These are phyloP conservation scores for Trigoniulus corallinus DNA, from an alignment of 1,140 invertebrate species.

Conservation along the genomic window DNA sequence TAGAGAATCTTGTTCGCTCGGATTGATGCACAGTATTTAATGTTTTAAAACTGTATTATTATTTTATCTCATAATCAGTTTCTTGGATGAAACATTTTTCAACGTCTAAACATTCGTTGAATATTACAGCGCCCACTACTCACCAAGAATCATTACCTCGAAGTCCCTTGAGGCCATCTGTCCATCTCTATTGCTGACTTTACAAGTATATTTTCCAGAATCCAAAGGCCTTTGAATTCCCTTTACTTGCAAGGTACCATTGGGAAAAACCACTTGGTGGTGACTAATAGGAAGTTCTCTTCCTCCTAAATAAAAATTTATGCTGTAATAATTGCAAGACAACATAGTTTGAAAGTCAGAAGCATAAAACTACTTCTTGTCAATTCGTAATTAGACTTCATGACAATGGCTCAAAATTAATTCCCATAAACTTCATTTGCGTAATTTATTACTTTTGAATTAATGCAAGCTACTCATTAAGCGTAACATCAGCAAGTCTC, in stretches of 20 bases:
- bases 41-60: too few relatives aligned
- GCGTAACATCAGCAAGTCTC: too few relatives aligned
- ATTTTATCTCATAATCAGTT: too few relatives aligned
- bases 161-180: conserved; percentile 8
- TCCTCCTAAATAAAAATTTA: not conserved
- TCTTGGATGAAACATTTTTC: too few relatives aligned
- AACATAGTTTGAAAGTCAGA: not conserved
- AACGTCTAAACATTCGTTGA: too few relatives aligned
- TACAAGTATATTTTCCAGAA: conserved; percentile 23
- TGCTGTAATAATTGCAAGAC: not conserved
- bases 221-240: conserved; percentile 22
- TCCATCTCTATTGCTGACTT: conserved; percentile 18
- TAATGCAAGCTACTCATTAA: too few relatives aligned
- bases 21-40: too few relatives aligned
- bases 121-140: too few relatives aligned
- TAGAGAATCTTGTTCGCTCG: too few relatives aligned
- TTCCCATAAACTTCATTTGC: too few relatives aligned
- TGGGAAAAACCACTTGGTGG: conserved; percentile 13
- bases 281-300: conserved; percentile 1
- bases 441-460: too few relatives aligned
- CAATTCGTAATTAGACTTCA: not conserved
- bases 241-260: conserved; percentile 17
- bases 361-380: not conserved
- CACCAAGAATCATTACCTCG: conserved; percentile 23
- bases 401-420: too few relatives aligned